These are phyloP conservation scores for Nasonia vitripennis DNA, from an alignment of 1,140 invertebrate species.

Conservation along the genomic window DNA sequence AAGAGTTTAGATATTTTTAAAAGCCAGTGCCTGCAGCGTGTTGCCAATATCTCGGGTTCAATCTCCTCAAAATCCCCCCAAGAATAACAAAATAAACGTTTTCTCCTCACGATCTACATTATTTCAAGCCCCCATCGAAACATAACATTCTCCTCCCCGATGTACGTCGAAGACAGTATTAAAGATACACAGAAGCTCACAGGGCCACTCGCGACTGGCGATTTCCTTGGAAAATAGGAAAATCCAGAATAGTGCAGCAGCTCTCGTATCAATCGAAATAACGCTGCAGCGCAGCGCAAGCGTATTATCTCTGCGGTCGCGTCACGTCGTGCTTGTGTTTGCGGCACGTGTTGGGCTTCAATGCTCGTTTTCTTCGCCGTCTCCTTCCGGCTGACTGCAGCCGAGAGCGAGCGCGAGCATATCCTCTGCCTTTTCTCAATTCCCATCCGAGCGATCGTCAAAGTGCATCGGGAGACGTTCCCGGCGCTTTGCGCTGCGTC, in stretches of 20 bases:
- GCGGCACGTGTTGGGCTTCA: background rate
- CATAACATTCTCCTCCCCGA: background rate
- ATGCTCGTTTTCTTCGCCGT: background rate
- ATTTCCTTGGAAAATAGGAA: background rate
- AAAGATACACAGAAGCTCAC: background rate
- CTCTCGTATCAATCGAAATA: constrained; percentile 28
- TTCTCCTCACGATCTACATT: background rate
- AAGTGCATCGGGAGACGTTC: background rate
- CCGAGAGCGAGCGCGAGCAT: background rate
- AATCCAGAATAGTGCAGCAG: background rate
- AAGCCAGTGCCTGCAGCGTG: background rate
- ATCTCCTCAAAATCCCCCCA: background rate
- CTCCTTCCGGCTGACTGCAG: background rate
- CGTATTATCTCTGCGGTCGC: constrained; percentile 8
- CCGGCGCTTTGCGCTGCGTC: background rate
- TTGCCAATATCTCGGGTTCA: background rate
- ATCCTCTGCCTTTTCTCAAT: background rate
- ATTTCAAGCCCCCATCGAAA: background rate
- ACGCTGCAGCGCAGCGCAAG: background rate
- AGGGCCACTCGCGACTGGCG: background rate
- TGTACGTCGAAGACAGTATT: background rate
- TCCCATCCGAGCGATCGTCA: background rate
- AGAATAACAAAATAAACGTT: constrained; percentile 1
- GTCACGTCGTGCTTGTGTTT: background rate
- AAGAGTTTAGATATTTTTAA: background rate